Conservation (phyloP, 2,797 vertebrate genomes). For the Denticeps clupeoides region DNA sequence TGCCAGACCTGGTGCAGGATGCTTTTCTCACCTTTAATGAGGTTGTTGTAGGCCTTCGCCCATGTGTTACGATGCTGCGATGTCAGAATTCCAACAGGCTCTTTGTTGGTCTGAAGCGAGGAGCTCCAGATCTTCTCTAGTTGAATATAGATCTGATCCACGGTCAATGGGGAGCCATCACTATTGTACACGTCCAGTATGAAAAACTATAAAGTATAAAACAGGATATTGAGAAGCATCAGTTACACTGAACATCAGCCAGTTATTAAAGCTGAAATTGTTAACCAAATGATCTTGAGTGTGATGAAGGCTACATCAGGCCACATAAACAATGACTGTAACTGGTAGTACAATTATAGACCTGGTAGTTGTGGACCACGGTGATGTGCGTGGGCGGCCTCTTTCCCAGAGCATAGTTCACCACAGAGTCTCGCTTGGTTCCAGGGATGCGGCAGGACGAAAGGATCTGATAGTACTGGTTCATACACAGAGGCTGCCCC, state of each 20-base stretch:
- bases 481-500: constrained; percentile 85
- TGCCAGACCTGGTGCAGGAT: no score
- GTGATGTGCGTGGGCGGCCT: constrained; percentile 75
- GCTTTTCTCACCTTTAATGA: constrained; percentile 70
- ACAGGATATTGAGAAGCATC: not conserved
- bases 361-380: constrained; percentile 88
- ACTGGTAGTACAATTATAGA: constrained; percentile 1
- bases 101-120: constrained; percentile 63
- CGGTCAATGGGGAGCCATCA: constrained; percentile 68
- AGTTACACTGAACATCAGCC: not conserved
- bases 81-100: constrained; percentile 87
- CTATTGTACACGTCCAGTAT: constrained; percentile 80
- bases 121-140: constrained; percentile 83
- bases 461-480: constrained; percentile 91
- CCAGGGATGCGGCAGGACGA: constrained; percentile 89
- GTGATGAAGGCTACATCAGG: no score
- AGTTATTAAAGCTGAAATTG: not conserved
- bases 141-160: constrained; percentile 76
- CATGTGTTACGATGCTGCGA: constrained; percentile 83
- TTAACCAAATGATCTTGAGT: not conserved
- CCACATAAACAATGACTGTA: no score
- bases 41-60: constrained; percentile 77
- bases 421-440: constrained; percentile 70
- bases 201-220: constrained; percentile 72
- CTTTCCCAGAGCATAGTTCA: constrained; percentile 69